Conservation (phyloP, 2,888 invertebrate species). For the Mythimna lalbum region DNA sequence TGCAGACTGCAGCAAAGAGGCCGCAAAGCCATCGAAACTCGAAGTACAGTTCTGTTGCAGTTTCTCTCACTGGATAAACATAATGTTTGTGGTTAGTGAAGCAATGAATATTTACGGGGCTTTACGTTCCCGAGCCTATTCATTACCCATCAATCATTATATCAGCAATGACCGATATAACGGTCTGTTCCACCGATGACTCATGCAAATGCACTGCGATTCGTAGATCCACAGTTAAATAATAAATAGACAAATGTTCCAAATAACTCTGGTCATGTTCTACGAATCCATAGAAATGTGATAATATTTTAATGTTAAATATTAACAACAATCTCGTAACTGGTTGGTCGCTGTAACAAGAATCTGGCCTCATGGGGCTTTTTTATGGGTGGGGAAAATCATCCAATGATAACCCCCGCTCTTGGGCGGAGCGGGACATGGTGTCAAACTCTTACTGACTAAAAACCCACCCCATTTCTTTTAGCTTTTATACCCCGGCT, state of each 20-base stretch:
- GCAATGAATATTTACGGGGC: constrained; percentile 3
- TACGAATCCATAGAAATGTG: constrained; percentile 16
- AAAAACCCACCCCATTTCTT: too few relatives aligned
- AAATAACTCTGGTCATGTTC: constrained; percentile 33
- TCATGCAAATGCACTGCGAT: constrained; percentile 32
- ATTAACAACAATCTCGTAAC: constrained; percentile 7
- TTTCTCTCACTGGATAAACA: neutral
- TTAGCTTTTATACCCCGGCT: too few relatives aligned
- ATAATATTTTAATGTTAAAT: constrained; percentile 37
- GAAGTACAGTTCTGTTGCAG: too few relatives aligned
- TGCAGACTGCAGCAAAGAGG: neutral
- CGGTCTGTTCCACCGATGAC: constrained; percentile 18
- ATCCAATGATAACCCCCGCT: too few relatives aligned
- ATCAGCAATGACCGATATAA: constrained; percentile 29
- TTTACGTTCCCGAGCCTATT: constrained; percentile 19
- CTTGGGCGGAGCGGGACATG: too few relatives aligned
- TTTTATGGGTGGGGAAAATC: too few relatives aligned
- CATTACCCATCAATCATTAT: constrained; percentile 39
- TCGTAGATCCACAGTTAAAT: constrained; percentile 27
- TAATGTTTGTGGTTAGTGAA: neutral
- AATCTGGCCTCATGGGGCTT: too few relatives aligned
- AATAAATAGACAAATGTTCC: constrained; percentile 34
- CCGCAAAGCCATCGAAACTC: neutral
- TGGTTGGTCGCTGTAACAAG: too few relatives aligned
- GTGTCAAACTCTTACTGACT: too few relatives aligned